A percentile compares a stretch with the other conserved stretches of the same genome.
phyloP scores from a whole-genome alignment of 2,888 invertebrate species.

The Sylvicola fuscatus region DNA sequence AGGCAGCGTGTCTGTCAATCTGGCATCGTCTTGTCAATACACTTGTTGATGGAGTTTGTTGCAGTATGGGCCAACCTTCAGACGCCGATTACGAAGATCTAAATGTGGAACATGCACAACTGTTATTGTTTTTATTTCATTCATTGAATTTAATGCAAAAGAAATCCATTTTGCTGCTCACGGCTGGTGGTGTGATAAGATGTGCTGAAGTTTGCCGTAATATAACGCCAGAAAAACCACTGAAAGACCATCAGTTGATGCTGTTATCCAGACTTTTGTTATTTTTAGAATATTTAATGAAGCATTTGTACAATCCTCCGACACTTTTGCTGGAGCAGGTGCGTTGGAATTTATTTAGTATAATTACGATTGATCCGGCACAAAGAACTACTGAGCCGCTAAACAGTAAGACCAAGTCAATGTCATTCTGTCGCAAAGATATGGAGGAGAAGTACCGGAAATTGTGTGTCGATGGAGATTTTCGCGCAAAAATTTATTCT shows the following conservation, averaged over 20 bases:
- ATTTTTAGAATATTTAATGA: constrained; percentile 84
- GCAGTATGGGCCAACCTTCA: background rate
- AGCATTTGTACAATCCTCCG: constrained; percentile 86
- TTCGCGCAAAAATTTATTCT: constrained; percentile 78
- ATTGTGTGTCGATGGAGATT: constrained; percentile 35
- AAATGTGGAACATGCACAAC: constrained; percentile 89
- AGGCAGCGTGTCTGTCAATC: constrained; percentile 73
- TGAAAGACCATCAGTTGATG: constrained; percentile 45
- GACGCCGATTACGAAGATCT: constrained; percentile 41
- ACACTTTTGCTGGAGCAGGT: constrained; percentile 71
- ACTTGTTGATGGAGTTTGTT: constrained; percentile 58
- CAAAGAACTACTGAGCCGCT: constrained; percentile 28
- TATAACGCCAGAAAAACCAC: constrained; percentile 18
- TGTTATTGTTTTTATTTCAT: constrained; percentile 84
- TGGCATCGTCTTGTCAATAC: constrained; percentile 84
- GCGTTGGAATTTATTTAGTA: constrained; percentile 59
- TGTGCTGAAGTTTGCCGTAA: constrained; percentile 41
- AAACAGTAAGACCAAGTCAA: constrained; percentile 34
- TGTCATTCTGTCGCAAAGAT: constrained; percentile 45
- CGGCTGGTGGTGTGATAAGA: constrained; percentile 51
- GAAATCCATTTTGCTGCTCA: constrained; percentile 72
- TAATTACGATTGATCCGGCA: constrained; percentile 32
- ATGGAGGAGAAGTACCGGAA: constrained; percentile 56
- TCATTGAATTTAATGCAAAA: constrained; percentile 91
- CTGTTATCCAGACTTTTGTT: constrained; percentile 65